Evolutionary conservation across 2,888 invertebrate genomes (phyloP), one percentile per base, ranked within the genome.

Genomic region (Osedax fenrisi): DNA sequence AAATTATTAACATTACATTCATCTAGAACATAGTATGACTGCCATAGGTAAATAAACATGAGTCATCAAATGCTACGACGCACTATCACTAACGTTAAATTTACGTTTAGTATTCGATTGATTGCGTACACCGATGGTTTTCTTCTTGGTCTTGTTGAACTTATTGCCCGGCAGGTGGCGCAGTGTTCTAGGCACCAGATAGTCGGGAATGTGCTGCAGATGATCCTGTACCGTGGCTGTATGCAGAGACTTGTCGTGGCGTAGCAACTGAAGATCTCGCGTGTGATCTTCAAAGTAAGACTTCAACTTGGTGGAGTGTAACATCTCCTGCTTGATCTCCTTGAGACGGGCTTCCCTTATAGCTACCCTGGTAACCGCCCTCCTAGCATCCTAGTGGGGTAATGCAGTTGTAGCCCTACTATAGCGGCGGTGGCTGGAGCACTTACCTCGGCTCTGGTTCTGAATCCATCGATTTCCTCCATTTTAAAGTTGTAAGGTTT

Each of bases 391-490:
- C 84, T 85, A 77, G 13, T 5, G 17, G 17, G 17, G 41, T 41
- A 10, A n/a, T n/a, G n/a, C n/a, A n/a, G n/a, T n/a, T n/a, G n/a
- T n/a, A n/a, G n/a, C n/a, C n/a, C n/a, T n/a, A n/a, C n/a, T n/a
- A n/a, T n/a, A n/a, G n/a, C n/a, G n/a, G n/a, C n/a, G n/a, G n/a
- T n/a, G n/a, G n/a, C n/a, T n/a, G n/a, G n/a, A n/a, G n/a, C 17
- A 41, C 79, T 76, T 77, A 86, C 86, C 82, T 90, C 89, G 0
- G 96, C 91, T 79, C 98, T 88, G 86, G 98, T 96, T 77, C 92
- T 88, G 85, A 99, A 97, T 0, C 95, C 91, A 83, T 97, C 96
- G 70, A 98, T 90, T 86, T 98, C 95, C 77, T 94, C 91, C 84
- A 97, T 87, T 80, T 91, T 91, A 83, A 98, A 96, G 82, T 93